Percentiles rank a stretch among this genome's conserved stretches.
phyloP scores from a whole-genome alignment of 2,888 invertebrate species.

The Campoplex capitator region DNA sequence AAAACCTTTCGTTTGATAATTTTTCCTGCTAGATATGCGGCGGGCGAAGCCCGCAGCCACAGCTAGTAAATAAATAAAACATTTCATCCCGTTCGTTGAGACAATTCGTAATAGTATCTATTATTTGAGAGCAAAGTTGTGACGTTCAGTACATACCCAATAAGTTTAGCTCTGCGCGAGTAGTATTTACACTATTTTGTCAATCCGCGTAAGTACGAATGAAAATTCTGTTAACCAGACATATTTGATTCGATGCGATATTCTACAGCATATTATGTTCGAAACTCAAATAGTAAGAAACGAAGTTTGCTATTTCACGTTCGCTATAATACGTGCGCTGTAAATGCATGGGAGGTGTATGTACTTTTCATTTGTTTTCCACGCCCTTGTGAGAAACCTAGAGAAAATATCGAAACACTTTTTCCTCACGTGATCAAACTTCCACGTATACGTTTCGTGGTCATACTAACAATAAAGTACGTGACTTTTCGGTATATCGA shows the following conservation, averaged over 20 bases:
- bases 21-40: too few relatives aligned
- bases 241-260: not conserved
- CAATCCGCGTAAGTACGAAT: not conserved
- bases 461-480: not conserved
- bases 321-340: conserved; percentile 1
- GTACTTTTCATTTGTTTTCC: not conserved
- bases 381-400: conserved; percentile 6
- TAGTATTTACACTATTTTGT: not conserved
- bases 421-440: conserved; percentile 28
- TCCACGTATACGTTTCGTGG: not conserved
- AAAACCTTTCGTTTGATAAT: too few relatives aligned
- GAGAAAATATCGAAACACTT: conserved; percentile 1
- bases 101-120: not conserved
- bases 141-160: not conserved
- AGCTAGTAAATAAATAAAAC: not conserved
- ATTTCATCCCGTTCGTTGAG: not conserved
- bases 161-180: not conserved
- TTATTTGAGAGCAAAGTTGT: not conserved
- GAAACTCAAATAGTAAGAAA: conserved; percentile 19
- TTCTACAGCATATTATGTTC: not conserved
- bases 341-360: conserved; percentile 11
- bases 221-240: conserved; percentile 21
- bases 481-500: not conserved
- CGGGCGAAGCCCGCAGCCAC: too few relatives aligned
- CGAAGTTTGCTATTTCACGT: conserved; percentile 40